These are phyloP conservation scores for Ormyrus rosae DNA, from an alignment of 2,888 invertebrate species.

Conservation along the genomic window DNA sequence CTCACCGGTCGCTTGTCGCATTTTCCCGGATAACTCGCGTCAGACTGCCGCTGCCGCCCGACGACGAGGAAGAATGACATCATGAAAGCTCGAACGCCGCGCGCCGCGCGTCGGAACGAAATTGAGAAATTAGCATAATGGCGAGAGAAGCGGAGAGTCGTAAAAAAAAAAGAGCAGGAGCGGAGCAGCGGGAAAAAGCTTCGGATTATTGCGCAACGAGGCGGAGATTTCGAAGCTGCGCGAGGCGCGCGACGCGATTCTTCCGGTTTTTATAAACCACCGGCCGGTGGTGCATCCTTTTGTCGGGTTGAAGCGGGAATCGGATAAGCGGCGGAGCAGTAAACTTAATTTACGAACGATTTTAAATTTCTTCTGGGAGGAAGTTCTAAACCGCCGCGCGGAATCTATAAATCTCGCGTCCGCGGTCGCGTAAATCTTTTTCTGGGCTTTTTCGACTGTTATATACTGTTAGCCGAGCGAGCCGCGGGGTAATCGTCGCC, in stretches of 20 bases:
- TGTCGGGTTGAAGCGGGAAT: constrained; percentile 11
- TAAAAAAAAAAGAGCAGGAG: constrained; percentile 10
- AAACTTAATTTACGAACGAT: too few species aligned
- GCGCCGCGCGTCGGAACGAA: constrained; percentile 36
- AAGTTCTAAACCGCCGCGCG: too few species aligned
- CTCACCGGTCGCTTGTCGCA: constrained; percentile 7
- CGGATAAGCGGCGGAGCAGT: too few species aligned
- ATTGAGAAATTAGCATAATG: constrained; percentile 55
- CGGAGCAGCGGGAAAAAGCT: background rate
- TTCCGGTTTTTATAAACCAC: too few species aligned
- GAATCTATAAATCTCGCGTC: too few species aligned
- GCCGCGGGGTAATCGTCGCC: too few species aligned
- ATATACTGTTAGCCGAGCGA: too few species aligned
- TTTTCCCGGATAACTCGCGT: constrained; percentile 37
- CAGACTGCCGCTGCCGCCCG: background rate
- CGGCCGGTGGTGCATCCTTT: background rate
- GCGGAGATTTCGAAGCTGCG: background rate
- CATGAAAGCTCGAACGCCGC: constrained; percentile 50
- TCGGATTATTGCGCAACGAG: constrained; percentile 22
- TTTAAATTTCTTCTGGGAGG: too few species aligned
- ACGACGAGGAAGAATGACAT: constrained; percentile 50
- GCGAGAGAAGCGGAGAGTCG: background rate
- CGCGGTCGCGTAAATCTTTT: too few species aligned
- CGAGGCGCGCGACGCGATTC: background rate
- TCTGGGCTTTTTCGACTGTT: too few species aligned